Base-by-base conservation (phyloP, 1,140 invertebrate species). In the Papilio machaon region DNA sequence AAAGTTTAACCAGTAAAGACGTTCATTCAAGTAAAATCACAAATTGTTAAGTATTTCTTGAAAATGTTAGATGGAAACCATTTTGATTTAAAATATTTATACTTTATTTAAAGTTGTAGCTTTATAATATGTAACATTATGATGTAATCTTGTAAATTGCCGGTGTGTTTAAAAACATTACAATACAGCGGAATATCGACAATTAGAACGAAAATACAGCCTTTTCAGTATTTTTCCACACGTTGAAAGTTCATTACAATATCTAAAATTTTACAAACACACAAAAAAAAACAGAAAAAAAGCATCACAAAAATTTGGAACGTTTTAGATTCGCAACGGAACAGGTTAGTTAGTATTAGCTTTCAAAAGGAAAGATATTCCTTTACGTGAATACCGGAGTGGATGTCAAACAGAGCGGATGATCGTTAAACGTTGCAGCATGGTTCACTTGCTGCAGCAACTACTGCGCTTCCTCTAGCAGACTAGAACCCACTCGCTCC, bases 401-500 rank as follows among this genome's bases (percentile, higher is more conserved):
- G 23, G 30, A 70, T 13, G 30, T 70, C 64, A 70, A 70, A 70
- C 64, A 38, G 64, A 70, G 64, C 64, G 30, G 13, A 70, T 70
- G 64, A 70, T 70, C 64, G 64, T 38, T 35, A 70, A 70, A 70
- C 30, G 64, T 38, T 9, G 23, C 52, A 17, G 52, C 30, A 70
- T 70, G 64, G 64, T 17, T 70, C 23, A 64, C 10, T 30, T 43
- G 38, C 23, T n/a, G 11, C 19, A 23, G 60, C 2, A 2, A 6
- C 10, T 11, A 35, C 64, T 70, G 0, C 13, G 64, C 64, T 70
- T 70, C 30, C 64, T 70, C 30, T 17, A 23, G 23, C 30, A 35
- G 23, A 17, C 52, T 54, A 5, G 7, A 17, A n/a, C 6, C 7
- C 8, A 5, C 64, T 70, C 30, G 30, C 64, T 70, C 30, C 64